Evolutionary conservation across 2,113 vertebrate genomes (phyloP).

Genomic region (cattle (Bos taurus)): DNA sequence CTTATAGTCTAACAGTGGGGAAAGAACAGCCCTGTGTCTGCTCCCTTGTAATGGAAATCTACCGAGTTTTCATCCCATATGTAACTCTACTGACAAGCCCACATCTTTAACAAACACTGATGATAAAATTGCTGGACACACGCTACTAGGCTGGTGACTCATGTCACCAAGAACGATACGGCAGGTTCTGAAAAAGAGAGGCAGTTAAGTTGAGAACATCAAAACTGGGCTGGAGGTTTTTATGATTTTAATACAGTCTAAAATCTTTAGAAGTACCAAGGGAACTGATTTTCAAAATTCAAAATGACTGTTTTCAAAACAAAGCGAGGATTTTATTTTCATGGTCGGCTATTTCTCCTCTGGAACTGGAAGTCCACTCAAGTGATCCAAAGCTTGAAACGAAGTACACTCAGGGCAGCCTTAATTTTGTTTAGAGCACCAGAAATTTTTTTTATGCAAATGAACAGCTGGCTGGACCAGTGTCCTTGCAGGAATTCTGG

Average conservation of each 20-base stretch:
- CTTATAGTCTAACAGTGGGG: neutral
- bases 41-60: neutral
- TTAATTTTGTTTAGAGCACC: constrained; percentile 40
- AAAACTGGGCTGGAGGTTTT: neutral
- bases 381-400: constrained; percentile 36
- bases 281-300: neutral
- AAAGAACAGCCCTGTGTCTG: neutral
- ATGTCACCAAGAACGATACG: neutral
- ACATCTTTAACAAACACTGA: neutral
- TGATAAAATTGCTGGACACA: neutral
- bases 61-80: neutral
- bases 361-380: neutral
- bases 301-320: neutral
- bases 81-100: neutral
- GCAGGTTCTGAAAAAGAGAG: neutral
- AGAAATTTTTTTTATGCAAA: neutral
- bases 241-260: neutral
- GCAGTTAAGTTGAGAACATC: neutral
- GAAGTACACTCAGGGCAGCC: constrained; percentile 43
- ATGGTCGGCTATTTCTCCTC: neutral
- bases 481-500: neutral
- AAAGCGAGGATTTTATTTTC: neutral
- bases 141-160: neutral
- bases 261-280: neutral
- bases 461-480: neutral